These are phyloP conservation scores for Eurystomus gularis DNA, from an alignment of 2,113 vertebrate genomes.

Conservation along the genomic window DNA sequence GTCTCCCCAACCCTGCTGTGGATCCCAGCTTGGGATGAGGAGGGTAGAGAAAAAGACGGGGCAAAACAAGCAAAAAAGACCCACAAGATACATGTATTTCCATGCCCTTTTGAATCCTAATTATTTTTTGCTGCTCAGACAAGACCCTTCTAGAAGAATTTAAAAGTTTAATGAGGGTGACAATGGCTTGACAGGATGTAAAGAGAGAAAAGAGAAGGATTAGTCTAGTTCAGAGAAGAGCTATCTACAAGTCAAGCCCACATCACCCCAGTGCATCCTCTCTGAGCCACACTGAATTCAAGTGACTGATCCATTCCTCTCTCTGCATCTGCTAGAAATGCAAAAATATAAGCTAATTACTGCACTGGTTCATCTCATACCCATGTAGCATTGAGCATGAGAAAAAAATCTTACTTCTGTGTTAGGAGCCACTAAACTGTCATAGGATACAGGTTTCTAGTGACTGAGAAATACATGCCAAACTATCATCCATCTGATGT, in stretches of 20 bases:
- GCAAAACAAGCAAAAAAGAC: not conserved
- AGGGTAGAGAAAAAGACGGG: not conserved
- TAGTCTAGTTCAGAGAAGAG: not conserved
- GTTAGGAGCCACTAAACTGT: not conserved
- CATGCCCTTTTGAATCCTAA: not conserved
- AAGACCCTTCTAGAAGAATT: not conserved
- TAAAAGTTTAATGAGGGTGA: not conserved
- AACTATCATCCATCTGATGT: not conserved
- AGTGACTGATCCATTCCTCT: not conserved
- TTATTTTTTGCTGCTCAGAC: not conserved
- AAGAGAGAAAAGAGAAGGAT: not conserved
- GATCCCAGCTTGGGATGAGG: not conserved
- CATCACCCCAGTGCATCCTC: fast-evolving
- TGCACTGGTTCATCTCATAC: not conserved
- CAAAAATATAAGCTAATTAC: not conserved
- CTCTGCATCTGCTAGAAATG: not conserved
- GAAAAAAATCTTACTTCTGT: not conserved
- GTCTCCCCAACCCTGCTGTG: not conserved
- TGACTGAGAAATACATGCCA: not conserved
- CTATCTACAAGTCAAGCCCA: not conserved
- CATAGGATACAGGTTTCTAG: not conserved
- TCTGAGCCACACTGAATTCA: too few species aligned
- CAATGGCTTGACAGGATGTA: fast-evolving
- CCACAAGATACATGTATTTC: too few species aligned
- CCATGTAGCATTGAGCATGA: fast-evolving